Base-by-base conservation (phyloP, 2,888 invertebrate species). In the Cetonia aurata region DNA sequence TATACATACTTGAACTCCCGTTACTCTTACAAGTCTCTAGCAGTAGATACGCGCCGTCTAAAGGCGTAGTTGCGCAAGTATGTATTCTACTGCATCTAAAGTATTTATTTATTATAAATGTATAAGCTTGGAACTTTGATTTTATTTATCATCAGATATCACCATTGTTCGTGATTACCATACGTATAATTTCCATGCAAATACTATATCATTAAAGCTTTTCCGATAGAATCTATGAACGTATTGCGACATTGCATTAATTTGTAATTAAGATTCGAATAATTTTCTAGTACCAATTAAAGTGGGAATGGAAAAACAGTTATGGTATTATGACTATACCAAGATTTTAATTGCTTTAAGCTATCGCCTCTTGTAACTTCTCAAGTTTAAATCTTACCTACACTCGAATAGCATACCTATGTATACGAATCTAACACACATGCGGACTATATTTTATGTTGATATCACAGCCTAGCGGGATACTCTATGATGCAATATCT, bases 221-320 rank as follows among this genome's bases (percentile, higher is more conserved):
- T 65, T 13, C 50, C 50, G 50, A 65, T 65, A 50, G 19, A 65
- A 65, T 65, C 62, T 37, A 33, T 48, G 31, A 46, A 25, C n/a
- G 8, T 46, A 31, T 52, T 50, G 41, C 62, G 15, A 48, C 62
- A 62, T 19, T 19, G 37, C 10, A 37, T 65, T 50, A 50, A 52
- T 65, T 12, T 48, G 50, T 17, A 31, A 65, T 19, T 52, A 17
- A 50, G 37, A 65, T 65, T 19, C 50, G 37, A 37, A 65, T 65
- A 65, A 65, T 65, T 65, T 65, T 48, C 50, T 12, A 41, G 37
- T 50, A 17, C 62, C 50, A 65, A 65, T 65, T 65, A 65, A 52
- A 65, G 10, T 50, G 62, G 62, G 62, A 65, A 65, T 65, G 62
- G 33, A 50, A 65, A 48, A 65, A 65, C 62, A 65, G 62, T 50